These are phyloP conservation scores for Ormia ochracea DNA, from an alignment of 2,888 invertebrate genomes.

Conservation along the genomic window DNA sequence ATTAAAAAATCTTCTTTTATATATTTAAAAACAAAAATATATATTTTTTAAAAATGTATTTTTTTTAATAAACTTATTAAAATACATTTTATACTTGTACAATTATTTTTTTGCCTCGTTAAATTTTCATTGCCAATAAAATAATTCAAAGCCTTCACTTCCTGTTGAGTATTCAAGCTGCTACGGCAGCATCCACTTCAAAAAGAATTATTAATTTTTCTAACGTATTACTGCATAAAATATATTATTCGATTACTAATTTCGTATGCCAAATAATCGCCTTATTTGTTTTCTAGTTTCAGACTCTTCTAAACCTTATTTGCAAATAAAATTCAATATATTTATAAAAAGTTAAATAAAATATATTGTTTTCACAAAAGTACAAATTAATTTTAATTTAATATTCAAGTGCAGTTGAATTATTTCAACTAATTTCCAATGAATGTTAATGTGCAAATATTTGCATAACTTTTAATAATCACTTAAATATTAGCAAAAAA, in stretches of 20 bases:
- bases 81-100: too few relatives aligned
- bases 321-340: not conserved
- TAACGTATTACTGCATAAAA: too few relatives aligned
- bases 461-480: not conserved
- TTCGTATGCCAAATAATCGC: not conserved
- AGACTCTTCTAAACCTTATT: not conserved
- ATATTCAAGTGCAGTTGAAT: conserved; percentile 6
- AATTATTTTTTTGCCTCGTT: too few relatives aligned
- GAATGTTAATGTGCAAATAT: conserved; percentile 13
- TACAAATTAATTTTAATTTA: conserved; percentile 9
- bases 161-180: too few relatives aligned
- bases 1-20: too few relatives aligned
- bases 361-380: not conserved
- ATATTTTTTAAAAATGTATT: too few relatives aligned
- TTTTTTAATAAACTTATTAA: too few relatives aligned
- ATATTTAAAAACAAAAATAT: too few relatives aligned
- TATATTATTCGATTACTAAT: not conserved
- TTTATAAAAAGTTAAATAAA: not conserved
- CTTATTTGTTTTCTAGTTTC: not conserved
- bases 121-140: too few relatives aligned
- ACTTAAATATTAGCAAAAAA: not conserved
- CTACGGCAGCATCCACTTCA: too few relatives aligned
- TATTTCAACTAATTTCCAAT: conserved; percentile 2
- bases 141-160: too few relatives aligned
- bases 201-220: too few relatives aligned